Conservation (phyloP, 1,140 invertebrate genomes). For the Meloidogyne chitwoodi region DNA sequence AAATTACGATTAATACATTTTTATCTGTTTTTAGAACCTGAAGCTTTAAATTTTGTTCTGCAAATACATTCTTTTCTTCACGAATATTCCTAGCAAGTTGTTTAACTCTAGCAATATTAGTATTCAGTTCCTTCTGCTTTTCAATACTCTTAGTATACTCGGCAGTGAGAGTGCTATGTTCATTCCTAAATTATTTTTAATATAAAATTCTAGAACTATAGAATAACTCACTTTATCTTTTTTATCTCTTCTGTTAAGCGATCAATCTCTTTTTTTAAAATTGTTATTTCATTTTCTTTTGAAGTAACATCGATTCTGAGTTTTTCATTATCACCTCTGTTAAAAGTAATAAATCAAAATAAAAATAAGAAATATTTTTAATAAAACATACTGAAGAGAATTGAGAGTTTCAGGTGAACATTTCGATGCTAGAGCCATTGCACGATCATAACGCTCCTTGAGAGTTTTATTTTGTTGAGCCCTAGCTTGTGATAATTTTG, state of each 20-base stretch:
- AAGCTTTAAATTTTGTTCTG: conserved; percentile 4
- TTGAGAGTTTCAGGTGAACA: conserved; percentile 21
- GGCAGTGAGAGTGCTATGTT: neutral
- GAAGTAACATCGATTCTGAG: neutral
- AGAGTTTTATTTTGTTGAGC: conserved; percentile 13
- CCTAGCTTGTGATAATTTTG: neutral
- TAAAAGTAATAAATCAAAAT: neutral
- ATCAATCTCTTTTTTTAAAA: conserved; percentile 8
- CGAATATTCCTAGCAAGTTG: conserved; percentile 16
- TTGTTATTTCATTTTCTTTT: conserved; percentile 6
- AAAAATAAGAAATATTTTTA: neutral
- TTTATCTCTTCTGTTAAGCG: conserved; percentile 5
- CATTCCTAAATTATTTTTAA: neutral
- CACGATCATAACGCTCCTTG: conserved; percentile 11
- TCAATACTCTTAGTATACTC: neutral
- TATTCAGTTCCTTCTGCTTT: neutral
- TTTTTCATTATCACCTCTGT: conserved; percentile 22
- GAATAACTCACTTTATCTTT: neutral
- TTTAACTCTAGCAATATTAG: neutral
- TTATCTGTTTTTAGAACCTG: neutral
- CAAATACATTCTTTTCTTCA: neutral
- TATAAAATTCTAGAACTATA: neutral
- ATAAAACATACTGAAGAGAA: conserved; percentile 16
- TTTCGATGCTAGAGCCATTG: conserved; percentile 16
- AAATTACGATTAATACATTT: neutral